A percentile compares a stretch with the other conserved stretches of the same genome.
These are phyloP conservation scores for Mythimna lalbum DNA, from an alignment of 2,888 invertebrate species.

Conservation along the genomic window DNA sequence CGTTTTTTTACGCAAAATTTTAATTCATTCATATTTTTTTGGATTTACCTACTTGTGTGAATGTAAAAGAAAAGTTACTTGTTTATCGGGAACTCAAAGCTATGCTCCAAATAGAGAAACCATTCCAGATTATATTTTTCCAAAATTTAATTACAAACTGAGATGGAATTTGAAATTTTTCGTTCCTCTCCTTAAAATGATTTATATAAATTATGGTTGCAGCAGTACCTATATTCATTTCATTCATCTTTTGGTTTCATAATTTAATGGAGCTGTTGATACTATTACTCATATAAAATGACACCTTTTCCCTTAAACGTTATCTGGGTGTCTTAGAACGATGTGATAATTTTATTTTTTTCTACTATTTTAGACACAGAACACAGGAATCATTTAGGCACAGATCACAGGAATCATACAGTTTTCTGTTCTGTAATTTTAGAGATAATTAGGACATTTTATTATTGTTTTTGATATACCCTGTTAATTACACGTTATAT, in stretches of 20 bases:
- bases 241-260: too few species aligned
- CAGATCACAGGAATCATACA: too few species aligned
- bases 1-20: not conserved
- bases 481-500: too few species aligned
- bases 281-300: not conserved
- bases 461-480: not conserved
- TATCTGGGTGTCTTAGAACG: too few species aligned
- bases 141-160: not conserved
- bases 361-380: too few species aligned
- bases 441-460: constrained; percentile 7
- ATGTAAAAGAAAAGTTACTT: not conserved
- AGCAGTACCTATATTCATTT: too few species aligned
- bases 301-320: not conserved
- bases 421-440: not conserved
- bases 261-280: constrained; percentile 16
- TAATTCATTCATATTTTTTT: not conserved
- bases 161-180: not conserved
- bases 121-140: not conserved
- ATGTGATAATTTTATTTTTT: not conserved
- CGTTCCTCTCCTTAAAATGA: not conserved
- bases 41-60: not conserved
- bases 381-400: too few species aligned
- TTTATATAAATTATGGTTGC: constrained; percentile 14
- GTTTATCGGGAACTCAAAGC: constrained; percentile 11
- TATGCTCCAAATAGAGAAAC: not conserved